Percentiles rank a stretch among this genome's conserved stretches.
Evolutionary conservation across 2,888 invertebrate genomes (phyloP).

Genomic region (Ochlodes sylvanus): DNA sequence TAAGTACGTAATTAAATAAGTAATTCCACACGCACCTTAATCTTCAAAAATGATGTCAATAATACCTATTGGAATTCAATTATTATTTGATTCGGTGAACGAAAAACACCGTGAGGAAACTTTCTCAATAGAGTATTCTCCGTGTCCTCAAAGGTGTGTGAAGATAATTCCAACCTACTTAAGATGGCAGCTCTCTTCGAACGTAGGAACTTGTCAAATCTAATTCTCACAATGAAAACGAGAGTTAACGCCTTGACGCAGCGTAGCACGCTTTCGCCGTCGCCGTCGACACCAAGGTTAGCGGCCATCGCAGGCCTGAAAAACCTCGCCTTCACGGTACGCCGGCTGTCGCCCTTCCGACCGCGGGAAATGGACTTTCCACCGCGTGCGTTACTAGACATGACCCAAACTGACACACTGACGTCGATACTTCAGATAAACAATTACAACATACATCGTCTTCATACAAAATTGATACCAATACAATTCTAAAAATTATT

Average conservation of each 20-base stretch:
- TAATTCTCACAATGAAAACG: neutral
- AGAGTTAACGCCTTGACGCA: neutral
- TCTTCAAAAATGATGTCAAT: too few species aligned
- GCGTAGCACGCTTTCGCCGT: conserved; percentile 21
- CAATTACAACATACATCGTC: too few species aligned
- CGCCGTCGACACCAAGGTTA: conserved; percentile 20
- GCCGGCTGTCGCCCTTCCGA: conserved; percentile 51
- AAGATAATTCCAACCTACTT: neutral
- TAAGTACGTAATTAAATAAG: too few species aligned
- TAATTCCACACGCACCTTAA: too few species aligned
- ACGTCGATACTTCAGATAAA: conserved; percentile 17
- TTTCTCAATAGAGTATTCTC: too few species aligned
- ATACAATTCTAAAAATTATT: too few species aligned
- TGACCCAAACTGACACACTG: conserved; percentile 49
- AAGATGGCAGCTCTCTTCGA: neutral
- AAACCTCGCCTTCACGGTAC: conserved; percentile 62
- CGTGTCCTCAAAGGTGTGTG: too few species aligned
- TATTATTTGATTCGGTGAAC: too few species aligned
- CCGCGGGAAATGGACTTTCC: conserved; percentile 34
- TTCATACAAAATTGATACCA: too few species aligned
- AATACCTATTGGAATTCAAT: too few species aligned
- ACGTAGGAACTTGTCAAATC: conserved; percentile 3
- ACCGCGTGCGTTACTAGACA: conserved; percentile 48
- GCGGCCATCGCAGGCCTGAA: conserved; percentile 47
- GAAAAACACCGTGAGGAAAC: too few species aligned